phyloP scores from a whole-genome alignment of 2,113 vertebrate genomes.

The Toxotes chatareus region DNA sequence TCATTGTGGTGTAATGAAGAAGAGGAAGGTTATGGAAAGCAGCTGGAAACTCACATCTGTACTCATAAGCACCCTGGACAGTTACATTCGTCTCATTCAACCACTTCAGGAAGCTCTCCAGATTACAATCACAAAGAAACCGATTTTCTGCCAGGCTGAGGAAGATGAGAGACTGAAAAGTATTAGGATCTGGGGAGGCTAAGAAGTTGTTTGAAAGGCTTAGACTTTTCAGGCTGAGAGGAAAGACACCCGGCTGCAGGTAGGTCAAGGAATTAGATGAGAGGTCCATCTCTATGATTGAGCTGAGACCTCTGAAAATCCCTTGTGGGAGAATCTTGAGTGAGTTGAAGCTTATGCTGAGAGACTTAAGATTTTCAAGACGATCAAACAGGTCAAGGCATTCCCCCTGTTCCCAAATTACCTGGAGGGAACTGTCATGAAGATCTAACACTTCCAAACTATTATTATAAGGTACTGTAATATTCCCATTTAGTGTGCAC shows the following conservation, averaged over 20 bases:
- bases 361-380: slow-evolving; percentile 78
- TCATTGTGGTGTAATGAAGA: slow-evolving; percentile 31
- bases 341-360: slow-evolving; percentile 86
- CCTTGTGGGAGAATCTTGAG: slow-evolving; percentile 84
- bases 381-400: slow-evolving; percentile 88
- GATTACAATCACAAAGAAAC: slow-evolving; percentile 88
- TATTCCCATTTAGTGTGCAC: slow-evolving; percentile 58
- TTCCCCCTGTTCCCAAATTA: slow-evolving; percentile 81
- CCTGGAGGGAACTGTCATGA: slow-evolving; percentile 85
- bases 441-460: slow-evolving; percentile 86
- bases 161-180: slow-evolving; percentile 79
- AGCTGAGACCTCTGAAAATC: slow-evolving; percentile 85
- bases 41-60: slow-evolving; percentile 84
- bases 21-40: slow-evolving; percentile 67
- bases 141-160: slow-evolving; percentile 85
- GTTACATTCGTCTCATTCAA: slow-evolving; percentile 84
- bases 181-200: slow-evolving; percentile 83
- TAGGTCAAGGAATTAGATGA: slow-evolving; percentile 85
- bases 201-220: slow-evolving; percentile 88
- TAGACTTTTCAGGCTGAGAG: slow-evolving; percentile 81
- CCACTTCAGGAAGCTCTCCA: slow-evolving; percentile 85
- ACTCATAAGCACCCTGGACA: slow-evolving; percentile 66
- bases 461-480: slow-evolving; percentile 35
- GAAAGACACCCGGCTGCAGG: slow-evolving; percentile 82
- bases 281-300: slow-evolving; percentile 84